phyloP scores from a whole-genome alignment of 1,140 invertebrate genomes.

The Andrena cerasifolii region DNA sequence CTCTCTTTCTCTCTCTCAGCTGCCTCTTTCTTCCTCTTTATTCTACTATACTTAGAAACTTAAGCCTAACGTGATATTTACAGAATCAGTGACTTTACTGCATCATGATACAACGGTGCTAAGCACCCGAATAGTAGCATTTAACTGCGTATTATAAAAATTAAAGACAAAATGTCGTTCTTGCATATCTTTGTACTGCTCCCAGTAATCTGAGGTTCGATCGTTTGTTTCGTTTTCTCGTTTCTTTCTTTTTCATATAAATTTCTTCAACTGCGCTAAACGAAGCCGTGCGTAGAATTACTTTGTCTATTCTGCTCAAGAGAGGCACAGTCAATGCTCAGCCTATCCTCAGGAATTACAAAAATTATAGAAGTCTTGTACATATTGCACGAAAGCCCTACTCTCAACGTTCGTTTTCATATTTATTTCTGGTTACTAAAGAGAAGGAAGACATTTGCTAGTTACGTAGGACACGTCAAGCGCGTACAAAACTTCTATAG shows the following conservation, averaged over 20 bases:
- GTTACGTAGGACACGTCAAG: conserved; percentile 71
- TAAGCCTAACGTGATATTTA: conserved; percentile 75
- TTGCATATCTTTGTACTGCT: conserved; percentile 78
- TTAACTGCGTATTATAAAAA: conserved; percentile 74
- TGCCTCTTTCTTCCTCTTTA: conserved; percentile 53
- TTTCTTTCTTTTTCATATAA: conserved; percentile 64
- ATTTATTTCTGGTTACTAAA: conserved; percentile 66
- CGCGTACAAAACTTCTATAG: conserved; percentile 73
- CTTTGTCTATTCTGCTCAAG: conserved; percentile 53
- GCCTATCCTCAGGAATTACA: conserved; percentile 64
- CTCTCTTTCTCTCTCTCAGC: no score
- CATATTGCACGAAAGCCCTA: conserved; percentile 70
- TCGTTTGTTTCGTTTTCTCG: conserved; percentile 35
- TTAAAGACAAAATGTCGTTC: conserved; percentile 77
- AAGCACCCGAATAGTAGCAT: conserved; percentile 63
- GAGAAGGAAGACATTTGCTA: conserved; percentile 77
- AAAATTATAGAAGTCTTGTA: conserved; percentile 70
- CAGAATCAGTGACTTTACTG: conserved; percentile 70
- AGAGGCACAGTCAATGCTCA: conserved; percentile 53
- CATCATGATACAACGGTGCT: conserved; percentile 64
- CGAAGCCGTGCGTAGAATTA: conserved; percentile 60
- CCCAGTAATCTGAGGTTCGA: conserved; percentile 66
- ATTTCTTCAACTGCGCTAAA: conserved; percentile 61
- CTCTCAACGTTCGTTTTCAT: conserved; percentile 53
- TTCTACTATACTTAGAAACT: conserved; percentile 68